Conservation (phyloP, 2,797 vertebrate genomes). For the Myotis vivesi region DNA sequence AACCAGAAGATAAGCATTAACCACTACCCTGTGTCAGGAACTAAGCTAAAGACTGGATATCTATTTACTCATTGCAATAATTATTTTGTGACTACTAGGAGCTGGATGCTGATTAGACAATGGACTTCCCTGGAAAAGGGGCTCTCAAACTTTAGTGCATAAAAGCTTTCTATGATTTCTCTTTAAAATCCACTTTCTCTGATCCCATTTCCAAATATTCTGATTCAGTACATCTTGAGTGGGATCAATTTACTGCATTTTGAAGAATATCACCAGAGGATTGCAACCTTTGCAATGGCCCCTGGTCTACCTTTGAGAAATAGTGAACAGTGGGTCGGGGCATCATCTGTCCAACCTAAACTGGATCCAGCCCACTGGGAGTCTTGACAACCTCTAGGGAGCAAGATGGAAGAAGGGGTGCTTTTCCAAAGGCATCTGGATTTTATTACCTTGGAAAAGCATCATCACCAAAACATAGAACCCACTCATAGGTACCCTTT, state of each 20-base stretch:
- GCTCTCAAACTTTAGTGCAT: background rate
- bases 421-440: background rate
- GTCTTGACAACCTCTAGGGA: background rate
- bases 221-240: background rate
- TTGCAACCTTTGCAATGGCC: background rate
- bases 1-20: background rate
- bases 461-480: background rate
- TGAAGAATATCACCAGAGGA: background rate
- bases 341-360: background rate
- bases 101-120: background rate
- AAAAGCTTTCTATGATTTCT: background rate
- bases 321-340: background rate
- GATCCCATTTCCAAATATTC: background rate
- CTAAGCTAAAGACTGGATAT: background rate
- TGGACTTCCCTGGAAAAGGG: background rate
- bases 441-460: background rate
- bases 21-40: background rate
- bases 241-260: background rate
- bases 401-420: background rate
- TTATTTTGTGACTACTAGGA: background rate
- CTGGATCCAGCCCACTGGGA: too few species aligned
- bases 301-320: background rate
- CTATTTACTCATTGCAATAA: background rate
- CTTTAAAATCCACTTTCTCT: background rate
- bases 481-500: background rate